These are phyloP conservation scores for Druon quercuslanigerum DNA, from an alignment of 1,140 invertebrate species.

Conservation along the genomic window DNA sequence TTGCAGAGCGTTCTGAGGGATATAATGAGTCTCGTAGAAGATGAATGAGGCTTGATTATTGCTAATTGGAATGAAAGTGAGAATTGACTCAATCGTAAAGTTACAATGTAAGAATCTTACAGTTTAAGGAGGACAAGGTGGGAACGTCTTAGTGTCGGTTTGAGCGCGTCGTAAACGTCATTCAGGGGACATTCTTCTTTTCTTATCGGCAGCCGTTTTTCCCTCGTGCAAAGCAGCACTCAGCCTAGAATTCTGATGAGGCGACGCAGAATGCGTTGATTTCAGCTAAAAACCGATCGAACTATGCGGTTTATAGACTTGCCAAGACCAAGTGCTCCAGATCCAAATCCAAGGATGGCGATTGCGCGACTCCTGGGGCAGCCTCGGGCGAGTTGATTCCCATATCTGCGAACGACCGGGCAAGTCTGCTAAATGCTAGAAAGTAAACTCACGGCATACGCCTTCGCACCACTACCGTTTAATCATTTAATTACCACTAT, in stretches of 20 bases:
- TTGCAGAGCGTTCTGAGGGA: neutral
- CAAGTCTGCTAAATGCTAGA: constrained; percentile 38
- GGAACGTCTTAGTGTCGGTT: neutral
- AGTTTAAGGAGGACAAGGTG: too few relatives aligned
- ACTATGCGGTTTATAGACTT: constrained; percentile 43
- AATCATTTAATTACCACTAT: constrained; percentile 51
- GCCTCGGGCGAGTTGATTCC: constrained; percentile 61
- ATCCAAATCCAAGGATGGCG: constrained; percentile 64
- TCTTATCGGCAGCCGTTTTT: neutral
- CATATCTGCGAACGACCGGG: constrained; percentile 61
- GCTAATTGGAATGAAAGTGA: too few relatives aligned
- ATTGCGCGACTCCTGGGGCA: constrained; percentile 60
- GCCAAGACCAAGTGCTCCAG: constrained; percentile 55
- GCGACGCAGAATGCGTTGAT: neutral
- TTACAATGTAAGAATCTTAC: too few relatives aligned
- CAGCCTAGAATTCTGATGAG: constrained; percentile 10
- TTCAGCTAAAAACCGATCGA: neutral
- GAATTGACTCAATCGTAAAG: too few relatives aligned
- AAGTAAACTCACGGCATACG: constrained; percentile 48
- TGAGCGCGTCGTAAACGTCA: neutral
- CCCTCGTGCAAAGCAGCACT: neutral
- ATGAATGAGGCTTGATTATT: too few relatives aligned
- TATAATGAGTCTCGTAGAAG: neutral
- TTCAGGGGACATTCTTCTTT: neutral
- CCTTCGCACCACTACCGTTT: constrained; percentile 45